Percentiles rank a stretch among this genome's conserved stretches.
Conservation (phyloP, 2,797 vertebrate species). For the Sitta carolinensis region DNA sequence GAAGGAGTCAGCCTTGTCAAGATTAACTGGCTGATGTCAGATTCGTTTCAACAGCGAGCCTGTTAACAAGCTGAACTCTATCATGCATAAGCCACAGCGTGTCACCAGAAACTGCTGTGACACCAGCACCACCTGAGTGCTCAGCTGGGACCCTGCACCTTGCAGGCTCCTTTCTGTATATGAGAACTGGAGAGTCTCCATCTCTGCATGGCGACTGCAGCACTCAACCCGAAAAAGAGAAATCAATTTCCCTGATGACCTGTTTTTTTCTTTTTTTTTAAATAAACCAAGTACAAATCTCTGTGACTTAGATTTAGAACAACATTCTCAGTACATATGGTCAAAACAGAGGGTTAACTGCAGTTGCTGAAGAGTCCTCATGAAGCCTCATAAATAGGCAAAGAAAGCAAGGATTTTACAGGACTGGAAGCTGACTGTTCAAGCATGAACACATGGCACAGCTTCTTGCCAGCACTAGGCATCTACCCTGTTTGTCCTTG, state of each 20-base stretch:
- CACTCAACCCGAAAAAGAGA: not conserved
- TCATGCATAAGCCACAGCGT: not conserved
- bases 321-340: not conserved
- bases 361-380: not conserved
- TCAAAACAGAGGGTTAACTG: not conserved
- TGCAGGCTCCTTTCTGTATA: not conserved
- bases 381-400: not conserved
- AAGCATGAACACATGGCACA: not conserved
- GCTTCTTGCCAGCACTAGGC: constrained; percentile 7
- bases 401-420: not conserved
- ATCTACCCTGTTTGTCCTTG: constrained; percentile 2
- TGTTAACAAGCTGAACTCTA: constrained; percentile 37
- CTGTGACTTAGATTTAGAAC: not conserved
- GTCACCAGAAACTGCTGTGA: constrained; percentile 36
- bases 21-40: constrained; percentile 53
- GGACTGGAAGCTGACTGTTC: constrained; percentile 16
- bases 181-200: not conserved
- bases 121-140: not conserved
- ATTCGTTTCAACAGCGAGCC: not conserved
- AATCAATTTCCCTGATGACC: not conserved
- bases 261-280: not conserved
- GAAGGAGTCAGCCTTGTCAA: constrained; percentile 42
- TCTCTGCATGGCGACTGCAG: not conserved
- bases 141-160: not conserved
- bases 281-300: not conserved